phyloP scores from a whole-genome alignment of 1,140 invertebrate species.

The Drosophila tristis region DNA sequence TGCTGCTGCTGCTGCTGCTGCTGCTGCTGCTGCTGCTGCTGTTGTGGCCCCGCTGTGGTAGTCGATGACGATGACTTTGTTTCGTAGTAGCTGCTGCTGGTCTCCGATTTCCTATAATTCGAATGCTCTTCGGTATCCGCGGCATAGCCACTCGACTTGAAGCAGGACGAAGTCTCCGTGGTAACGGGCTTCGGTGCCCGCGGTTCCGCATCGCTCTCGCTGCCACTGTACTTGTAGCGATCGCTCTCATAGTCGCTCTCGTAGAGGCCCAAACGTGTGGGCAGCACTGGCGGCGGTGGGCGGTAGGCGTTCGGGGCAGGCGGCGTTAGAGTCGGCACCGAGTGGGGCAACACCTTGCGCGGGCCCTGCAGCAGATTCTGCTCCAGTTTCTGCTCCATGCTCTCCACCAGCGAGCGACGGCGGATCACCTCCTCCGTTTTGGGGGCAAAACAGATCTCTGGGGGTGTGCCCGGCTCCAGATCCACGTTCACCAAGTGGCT shows the following conservation, averaged over 20 bases:
- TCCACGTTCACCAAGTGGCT: conserved; percentile 83
- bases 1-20: neutral
- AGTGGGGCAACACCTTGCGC: conserved; percentile 85
- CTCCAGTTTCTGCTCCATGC: conserved; percentile 86
- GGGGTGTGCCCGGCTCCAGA: conserved; percentile 87
- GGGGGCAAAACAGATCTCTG: conserved; percentile 87
- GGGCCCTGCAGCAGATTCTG: conserved; percentile 86
- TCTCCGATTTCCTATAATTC: conserved; percentile 79
- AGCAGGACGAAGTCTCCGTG: conserved; percentile 33
- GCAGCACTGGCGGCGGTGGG: conserved; percentile 85
- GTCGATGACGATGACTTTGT: conserved; percentile 54
- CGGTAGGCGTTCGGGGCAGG: conserved; percentile 49
- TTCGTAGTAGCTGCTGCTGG: conserved; percentile 53
- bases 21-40: neutral
- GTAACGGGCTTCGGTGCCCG: conserved; percentile 84
- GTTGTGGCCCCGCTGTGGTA: neutral
- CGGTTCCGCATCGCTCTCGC: conserved; percentile 87
- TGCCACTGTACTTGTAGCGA: conserved; percentile 88
- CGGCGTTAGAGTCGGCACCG: conserved; percentile 82
- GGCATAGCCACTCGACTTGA: conserved; percentile 88
- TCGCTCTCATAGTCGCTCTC: conserved; percentile 91
- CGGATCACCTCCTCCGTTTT: conserved; percentile 74
- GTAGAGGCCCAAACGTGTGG: conserved; percentile 87
- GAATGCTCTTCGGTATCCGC: conserved; percentile 89
- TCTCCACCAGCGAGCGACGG: conserved; percentile 86